Evolutionary conservation across 2,113 vertebrate genomes (phyloP).

Genomic region (Myotis brandtii): DNA sequence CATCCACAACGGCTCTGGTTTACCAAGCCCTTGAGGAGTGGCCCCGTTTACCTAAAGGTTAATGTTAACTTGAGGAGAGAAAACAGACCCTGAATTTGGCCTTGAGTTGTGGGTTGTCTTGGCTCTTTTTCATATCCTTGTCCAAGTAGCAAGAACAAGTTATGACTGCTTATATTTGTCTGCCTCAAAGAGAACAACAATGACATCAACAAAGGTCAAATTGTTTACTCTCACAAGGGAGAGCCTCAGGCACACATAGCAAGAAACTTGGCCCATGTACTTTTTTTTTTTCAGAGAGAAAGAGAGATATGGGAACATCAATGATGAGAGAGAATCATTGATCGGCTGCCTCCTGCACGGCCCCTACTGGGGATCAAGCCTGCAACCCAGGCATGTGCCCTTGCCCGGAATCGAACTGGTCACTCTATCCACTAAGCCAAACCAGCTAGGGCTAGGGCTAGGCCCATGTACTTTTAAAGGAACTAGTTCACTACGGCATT

Average conservation of each 20-base stretch:
- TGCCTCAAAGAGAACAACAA: background rate
- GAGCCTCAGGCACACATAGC: background rate
- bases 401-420: too few relatives aligned
- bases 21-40: slow-evolving; percentile 49
- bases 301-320: too few relatives aligned
- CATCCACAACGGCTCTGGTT: background rate
- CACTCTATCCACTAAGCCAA: too few relatives aligned
- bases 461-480: background rate
- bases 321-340: too few relatives aligned
- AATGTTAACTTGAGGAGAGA: slow-evolving; percentile 68
- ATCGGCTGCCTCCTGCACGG: too few relatives aligned
- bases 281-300: background rate
- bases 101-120: background rate
- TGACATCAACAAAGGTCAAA: background rate
- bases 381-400: too few relatives aligned
- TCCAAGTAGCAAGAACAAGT: slow-evolving; percentile 42
- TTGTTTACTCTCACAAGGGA: background rate
- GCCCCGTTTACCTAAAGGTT: slow-evolving; percentile 76
- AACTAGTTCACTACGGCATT: background rate
- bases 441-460: too few relatives aligned
- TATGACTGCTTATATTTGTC: background rate
- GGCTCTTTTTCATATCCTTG: slow-evolving; percentile 2
- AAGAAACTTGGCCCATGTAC: background rate
- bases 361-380: too few relatives aligned
- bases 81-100: slow-evolving; percentile 50